Base-by-base conservation (phyloP, 2,797 vertebrate species). In the Neomorphus geoffroyi region DNA sequence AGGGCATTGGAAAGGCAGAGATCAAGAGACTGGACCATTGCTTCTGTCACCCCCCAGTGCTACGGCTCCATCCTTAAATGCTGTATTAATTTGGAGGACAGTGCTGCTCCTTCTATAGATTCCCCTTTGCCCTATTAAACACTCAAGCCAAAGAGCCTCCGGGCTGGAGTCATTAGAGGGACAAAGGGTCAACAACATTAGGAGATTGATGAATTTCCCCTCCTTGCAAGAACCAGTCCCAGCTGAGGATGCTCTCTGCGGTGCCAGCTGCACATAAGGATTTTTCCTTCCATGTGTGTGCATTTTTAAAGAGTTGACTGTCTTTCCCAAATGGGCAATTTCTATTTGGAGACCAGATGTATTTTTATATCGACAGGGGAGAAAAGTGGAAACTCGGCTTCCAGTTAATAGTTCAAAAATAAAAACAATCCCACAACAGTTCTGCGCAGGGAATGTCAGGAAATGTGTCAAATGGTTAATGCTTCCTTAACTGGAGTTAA, bases 341-440 rank as follows among this genome's bases (percentile, higher is more conserved):
- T 96, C 95, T 37, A 88, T 93, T 94, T 75, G 4, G 94, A 93
- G 95, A 96, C 97, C 98, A 97, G 97, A 97, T 98, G 98, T 94
- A 95, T 92, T 97, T 97, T 98, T 97, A 97, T 97, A 90, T 95
- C 93, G 22, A 48, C 72, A 33, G 60, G 91, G 95, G 85, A 90
- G 86, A 73, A 85, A 81, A 91, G 73, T 71, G 46, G 86, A 85
- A 96, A 85, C 97, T 97, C 9, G 14, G 90, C 92, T 97, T 87
- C 96, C 95, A 96, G 88, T 93, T 94, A 96, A 94, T 93, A 96
- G 97, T 90, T 95, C 95, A 93, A 96, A 87, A 96, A 86, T 33
- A 46, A 88, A 96, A 93, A 94, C 90, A 66, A 62, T 74, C 81
- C 93, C 5, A 33, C 96, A 93, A 93, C 94, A 23, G 69, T 62